Base-by-base conservation (phyloP, 2,113 vertebrate species). In the Oxyura jamaicensis region DNA sequence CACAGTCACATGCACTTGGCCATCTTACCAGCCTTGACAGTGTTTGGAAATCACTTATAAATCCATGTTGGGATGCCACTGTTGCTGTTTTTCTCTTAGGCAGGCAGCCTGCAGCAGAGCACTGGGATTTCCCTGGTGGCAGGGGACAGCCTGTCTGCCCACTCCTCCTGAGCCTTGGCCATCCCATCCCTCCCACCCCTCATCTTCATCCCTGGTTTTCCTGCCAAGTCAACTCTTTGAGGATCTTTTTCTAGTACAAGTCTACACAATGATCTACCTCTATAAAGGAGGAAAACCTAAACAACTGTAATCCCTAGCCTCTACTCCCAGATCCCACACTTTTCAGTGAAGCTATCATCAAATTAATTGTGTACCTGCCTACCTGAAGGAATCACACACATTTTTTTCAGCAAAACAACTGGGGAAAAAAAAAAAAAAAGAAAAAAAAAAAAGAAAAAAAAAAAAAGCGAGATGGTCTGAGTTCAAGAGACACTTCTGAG, bases 241-340 rank as follows among this genome's bases (percentile, higher is more conserved):
- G 8, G 21, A 67, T 7, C 25, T 26, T 39, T 42, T 67, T 39
- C 29, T 17, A 29, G 17, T 31, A 72, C 36, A 72, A 67, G 79
- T 33, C 52, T 10, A 2, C 3, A 6, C 9, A 53, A 8, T 0
- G 2, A 6, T 17, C 3, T 10, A n/a, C 9, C 11, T 50, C 29
- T 39, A 5, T 1, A 41, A 73, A 60, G 75, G 66, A 74, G 77
- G 21, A 82, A 73, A 67, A 4, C n/a, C 65, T 44, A 11, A 56
- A 20, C 7, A 52, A 5, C 41, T 62, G 17, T 20, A 17, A 58
- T 16, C 3, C 2, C 9, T 15, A 16, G 4, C 2, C 7, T 35
- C 9, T 31, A 22, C 50, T 44, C 33, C 31, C 69, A 56, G 8
- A 19, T 48, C 28, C 35, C 56, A 18, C 18, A 11, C 11, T 53